Evolutionary conservation across 2,888 invertebrate genomes (phyloP).

Genomic region (Drosophila cognata): DNA sequence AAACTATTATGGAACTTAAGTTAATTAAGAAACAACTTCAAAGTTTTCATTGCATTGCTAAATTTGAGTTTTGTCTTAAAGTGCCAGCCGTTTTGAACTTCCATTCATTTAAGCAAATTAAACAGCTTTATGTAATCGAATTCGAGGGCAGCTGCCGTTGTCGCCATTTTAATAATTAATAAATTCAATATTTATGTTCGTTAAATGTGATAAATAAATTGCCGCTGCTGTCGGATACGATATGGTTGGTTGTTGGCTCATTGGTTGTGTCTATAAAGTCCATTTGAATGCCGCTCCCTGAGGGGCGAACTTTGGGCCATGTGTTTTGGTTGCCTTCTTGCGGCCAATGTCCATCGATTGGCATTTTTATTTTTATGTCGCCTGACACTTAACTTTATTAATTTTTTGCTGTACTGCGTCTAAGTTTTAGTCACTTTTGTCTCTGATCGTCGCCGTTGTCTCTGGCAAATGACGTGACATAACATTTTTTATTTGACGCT

Average conservation of each 20-base stretch:
- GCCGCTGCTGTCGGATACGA: slow-evolving; percentile 12
- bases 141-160: slow-evolving; percentile 22
- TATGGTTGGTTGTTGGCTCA: slow-evolving; percentile 10
- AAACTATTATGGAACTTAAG: not conserved
- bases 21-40: not conserved
- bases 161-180: slow-evolving; percentile 58
- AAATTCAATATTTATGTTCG: slow-evolving; percentile 62
- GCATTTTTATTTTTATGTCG: slow-evolving; percentile 61
- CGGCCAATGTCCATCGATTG: slow-evolving; percentile 52
- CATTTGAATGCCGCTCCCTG: slow-evolving; percentile 38
- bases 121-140: slow-evolving; percentile 1
- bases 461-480: slow-evolving; percentile 43
- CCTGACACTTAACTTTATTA: slow-evolving; percentile 64
- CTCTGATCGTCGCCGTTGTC: slow-evolving; percentile 1
- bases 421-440: slow-evolving; percentile 58
- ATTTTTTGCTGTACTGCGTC: slow-evolving; percentile 55
- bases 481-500: slow-evolving; percentile 36
- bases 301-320: slow-evolving; percentile 30
- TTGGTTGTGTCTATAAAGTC: slow-evolving; percentile 7
- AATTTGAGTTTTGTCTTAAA: not conserved
- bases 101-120: not conserved
- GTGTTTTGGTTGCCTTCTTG: slow-evolving; percentile 18
- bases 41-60: not conserved
- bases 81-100: too few relatives aligned
- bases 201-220: slow-evolving; percentile 58